A percentile compares a stretch with the other conserved stretches of the same genome.
phyloP scores from a whole-genome alignment of 2,113 vertebrate genomes.

The Myxocyprinus asiaticus region DNA sequence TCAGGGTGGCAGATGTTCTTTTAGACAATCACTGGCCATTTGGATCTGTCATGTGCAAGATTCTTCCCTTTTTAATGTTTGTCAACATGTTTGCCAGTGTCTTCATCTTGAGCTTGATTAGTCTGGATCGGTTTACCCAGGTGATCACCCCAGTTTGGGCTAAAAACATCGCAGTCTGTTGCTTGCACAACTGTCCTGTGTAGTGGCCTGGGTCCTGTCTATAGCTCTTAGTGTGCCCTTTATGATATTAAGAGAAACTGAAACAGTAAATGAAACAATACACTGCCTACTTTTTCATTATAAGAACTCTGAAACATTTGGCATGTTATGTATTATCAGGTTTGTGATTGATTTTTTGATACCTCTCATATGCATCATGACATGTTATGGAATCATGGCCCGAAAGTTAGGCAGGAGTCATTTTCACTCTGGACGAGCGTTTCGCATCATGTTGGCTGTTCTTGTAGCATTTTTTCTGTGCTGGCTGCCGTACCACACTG shows the following conservation, averaged over 20 bases:
- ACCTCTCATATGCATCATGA: slow-evolving; percentile 50
- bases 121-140: slow-evolving; percentile 76
- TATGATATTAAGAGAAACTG: slow-evolving; percentile 37
- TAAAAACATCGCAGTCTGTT: slow-evolving; percentile 70
- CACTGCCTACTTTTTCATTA: background rate
- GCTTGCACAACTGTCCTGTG: no score
- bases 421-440: slow-evolving; percentile 57
- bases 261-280: background rate
- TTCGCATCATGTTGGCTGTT: slow-evolving; percentile 59
- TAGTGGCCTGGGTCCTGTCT: no score
- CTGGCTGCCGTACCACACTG: slow-evolving; percentile 78
- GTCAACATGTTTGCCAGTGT: no score
- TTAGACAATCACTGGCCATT: slow-evolving; percentile 44
- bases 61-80: no score
- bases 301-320: background rate
- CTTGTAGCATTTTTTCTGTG: slow-evolving; percentile 75
- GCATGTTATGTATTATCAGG: slow-evolving; percentile 50
- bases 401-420: no score
- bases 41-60: no score
- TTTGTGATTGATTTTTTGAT: slow-evolving; percentile 75
- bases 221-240: no score
- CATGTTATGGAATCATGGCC: no score
- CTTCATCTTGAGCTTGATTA: slow-evolving; percentile 64
- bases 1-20: slow-evolving; percentile 67
- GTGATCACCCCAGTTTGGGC: slow-evolving; percentile 80